Percentiles rank a stretch among this genome's conserved stretches.
These are phyloP conservation scores for Halictus rubicundus DNA, from an alignment of 1,140 invertebrate species.

Conservation along the genomic window DNA sequence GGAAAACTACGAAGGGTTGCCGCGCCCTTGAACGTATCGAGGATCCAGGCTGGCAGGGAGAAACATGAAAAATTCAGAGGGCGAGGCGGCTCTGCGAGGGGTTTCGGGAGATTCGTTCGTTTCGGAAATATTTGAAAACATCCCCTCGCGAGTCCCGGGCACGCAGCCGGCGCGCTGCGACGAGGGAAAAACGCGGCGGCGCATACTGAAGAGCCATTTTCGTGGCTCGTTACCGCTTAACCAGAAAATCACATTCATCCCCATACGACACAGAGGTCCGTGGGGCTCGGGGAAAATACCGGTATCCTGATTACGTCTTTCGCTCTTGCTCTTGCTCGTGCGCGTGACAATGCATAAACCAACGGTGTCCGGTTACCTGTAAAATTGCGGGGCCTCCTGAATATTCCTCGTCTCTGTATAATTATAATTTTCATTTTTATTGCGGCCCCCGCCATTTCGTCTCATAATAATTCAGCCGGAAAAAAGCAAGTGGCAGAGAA, in stretches of 20 bases:
- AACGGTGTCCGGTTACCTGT: neutral
- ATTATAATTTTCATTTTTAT: constrained; percentile 12
- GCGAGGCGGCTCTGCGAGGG: too few relatives aligned
- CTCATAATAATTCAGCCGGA: neutral
- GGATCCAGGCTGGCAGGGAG: too few relatives aligned
- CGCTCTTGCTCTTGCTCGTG: constrained; percentile 4
- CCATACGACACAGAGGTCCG: neutral
- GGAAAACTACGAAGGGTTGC: too few relatives aligned
- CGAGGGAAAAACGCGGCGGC: neutral
- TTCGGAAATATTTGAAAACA: constrained; percentile 2
- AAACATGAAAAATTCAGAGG: too few relatives aligned
- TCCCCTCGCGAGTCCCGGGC: too few relatives aligned
- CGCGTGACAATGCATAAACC: neutral
- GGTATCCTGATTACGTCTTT: constrained; percentile 21
- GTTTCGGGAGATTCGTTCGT: too few relatives aligned
- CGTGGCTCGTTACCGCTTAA: constrained; percentile 5
- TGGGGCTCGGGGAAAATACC: neutral
- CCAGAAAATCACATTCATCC: constrained; percentile 27
- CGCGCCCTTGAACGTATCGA: too few relatives aligned
- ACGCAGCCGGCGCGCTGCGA: neutral
- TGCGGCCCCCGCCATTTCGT: neutral
- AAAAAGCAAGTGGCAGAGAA: neutral
- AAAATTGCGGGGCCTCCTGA: neutral
- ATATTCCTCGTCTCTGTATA: neutral
- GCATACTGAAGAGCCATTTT: constrained; percentile 21